Percentiles rank a stretch among this genome's conserved stretches.
phyloP scores from a whole-genome alignment of 2,797 vertebrate genomes.

The Lagorchestes hirsutus region DNA sequence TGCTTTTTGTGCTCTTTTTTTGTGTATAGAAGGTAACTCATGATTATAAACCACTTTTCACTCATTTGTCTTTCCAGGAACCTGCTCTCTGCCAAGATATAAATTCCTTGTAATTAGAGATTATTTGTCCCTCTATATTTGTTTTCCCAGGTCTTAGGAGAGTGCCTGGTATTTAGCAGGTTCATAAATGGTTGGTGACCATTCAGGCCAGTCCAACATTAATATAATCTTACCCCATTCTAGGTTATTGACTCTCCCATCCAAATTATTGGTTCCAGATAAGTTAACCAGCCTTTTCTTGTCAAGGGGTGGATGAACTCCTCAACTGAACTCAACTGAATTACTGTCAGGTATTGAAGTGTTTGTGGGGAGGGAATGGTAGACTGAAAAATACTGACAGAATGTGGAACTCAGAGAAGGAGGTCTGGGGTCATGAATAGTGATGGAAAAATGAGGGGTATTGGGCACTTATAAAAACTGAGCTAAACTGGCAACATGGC shows the following conservation, averaged over 20 bases:
- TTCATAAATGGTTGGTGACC: background rate
- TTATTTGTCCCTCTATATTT: background rate
- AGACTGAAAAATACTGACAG: background rate
- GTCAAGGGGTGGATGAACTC: background rate
- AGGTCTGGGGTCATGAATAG: background rate
- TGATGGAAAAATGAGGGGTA: background rate
- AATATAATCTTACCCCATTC: background rate
- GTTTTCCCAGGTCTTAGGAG: background rate
- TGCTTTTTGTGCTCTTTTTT: background rate
- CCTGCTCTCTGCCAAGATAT: background rate
- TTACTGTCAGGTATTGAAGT: background rate
- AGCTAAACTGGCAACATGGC: background rate
- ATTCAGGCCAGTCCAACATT: background rate
- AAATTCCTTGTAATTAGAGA: background rate
- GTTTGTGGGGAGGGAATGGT: background rate
- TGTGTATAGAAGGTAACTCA: background rate
- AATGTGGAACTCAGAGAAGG: background rate
- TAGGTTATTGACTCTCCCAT: background rate
- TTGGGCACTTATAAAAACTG: background rate
- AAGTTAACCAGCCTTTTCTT: no score
- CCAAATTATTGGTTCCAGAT: background rate
- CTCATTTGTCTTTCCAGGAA: background rate
- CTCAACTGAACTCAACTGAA: background rate
- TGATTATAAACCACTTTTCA: background rate
- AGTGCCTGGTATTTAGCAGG: background rate